Evolutionary conservation across 1,140 invertebrate genomes (phyloP).

Genomic region (Whitmania pigra): DNA sequence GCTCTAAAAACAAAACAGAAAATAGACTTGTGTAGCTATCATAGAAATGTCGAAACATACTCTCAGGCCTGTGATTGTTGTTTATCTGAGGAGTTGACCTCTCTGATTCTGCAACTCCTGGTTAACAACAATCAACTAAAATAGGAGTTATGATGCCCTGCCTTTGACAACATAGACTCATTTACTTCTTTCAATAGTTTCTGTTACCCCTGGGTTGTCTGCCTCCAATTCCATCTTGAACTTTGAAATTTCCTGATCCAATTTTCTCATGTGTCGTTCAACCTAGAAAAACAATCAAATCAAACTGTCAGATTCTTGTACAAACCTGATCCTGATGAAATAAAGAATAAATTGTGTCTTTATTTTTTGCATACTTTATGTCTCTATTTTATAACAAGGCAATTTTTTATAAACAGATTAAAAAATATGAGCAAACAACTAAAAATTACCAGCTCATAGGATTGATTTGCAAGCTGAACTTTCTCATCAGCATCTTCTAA

Average conservation of each 20-base stretch:
- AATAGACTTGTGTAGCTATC: too few relatives aligned
- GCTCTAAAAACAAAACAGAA: too few relatives aligned
- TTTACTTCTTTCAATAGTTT: constrained; percentile 71
- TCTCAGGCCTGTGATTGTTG: constrained; percentile 44
- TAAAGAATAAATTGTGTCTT: too few relatives aligned
- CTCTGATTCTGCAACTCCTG: constrained; percentile 46
- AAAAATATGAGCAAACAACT: not conserved
- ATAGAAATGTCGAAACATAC: constrained; percentile 30
- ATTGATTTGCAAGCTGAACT: constrained; percentile 74
- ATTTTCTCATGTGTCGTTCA: constrained; percentile 73
- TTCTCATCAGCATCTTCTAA: constrained; percentile 82
- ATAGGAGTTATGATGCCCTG: not conserved
- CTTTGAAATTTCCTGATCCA: constrained; percentile 84
- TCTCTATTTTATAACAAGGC: too few relatives aligned
- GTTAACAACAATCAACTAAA: constrained; percentile 19
- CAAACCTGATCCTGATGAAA: too few relatives aligned
- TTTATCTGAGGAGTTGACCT: constrained; percentile 40
- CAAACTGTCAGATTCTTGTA: too few relatives aligned
- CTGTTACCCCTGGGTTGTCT: constrained; percentile 93
- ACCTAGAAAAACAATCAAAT: not conserved
- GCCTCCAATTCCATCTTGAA: constrained; percentile 97
- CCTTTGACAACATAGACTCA: not conserved
- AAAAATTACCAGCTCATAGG: constrained; percentile 64
- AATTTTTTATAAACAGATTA: too few relatives aligned
- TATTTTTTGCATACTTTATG: too few relatives aligned